Base-by-base conservation (phyloP, 2,888 invertebrate species). In the Masnerella sp. region DNA sequence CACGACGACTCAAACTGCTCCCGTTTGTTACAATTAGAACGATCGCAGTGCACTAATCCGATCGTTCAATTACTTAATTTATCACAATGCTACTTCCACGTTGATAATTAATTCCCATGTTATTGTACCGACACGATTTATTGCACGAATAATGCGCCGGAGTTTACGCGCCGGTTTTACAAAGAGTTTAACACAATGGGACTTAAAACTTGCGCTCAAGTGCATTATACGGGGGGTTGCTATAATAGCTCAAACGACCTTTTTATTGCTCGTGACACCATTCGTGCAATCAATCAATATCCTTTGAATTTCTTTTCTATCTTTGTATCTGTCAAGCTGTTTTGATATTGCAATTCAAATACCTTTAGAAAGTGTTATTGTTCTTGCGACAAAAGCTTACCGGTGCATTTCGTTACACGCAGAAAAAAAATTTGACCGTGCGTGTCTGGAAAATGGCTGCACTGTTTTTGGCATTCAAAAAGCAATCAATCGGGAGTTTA, bases 81-180 rank as follows among this genome's bases (percentile, higher is more conserved):
- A 36, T 56, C 45, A 67, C 67, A 67, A 56, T 42, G 28, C 52
- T 25, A 45, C 61, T 56, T 62, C 28, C 43, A 38, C 32, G 30
- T 61, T 56, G 40, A 43, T 65, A 67, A 67, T 72, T 58, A 58
- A 64, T 71, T 65, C 49, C 49, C 42, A 25, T 8, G 34, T 56
- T 43, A 56, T 62, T 72, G 62, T 47, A 17, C 30, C 12, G 20
- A 45, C 59, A 11, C 51, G 38, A 71, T 71, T 71, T 65, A 71
- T 52, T 61, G 42, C 28, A 32, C 22, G 59, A 59, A 71, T 52
- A 59, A 52, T 40, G 45, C 59, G 71, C 51, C 42, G 36, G 15
- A 52, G 45, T 61, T 47, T 52, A 56, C 36, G 30, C 32, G 51
- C 14, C 34, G 52, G 22, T 45, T 59, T 36, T 32, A 62, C 61